Base-by-base conservation (phyloP, 2,888 invertebrate species). In the Aporophyla nigra region DNA sequence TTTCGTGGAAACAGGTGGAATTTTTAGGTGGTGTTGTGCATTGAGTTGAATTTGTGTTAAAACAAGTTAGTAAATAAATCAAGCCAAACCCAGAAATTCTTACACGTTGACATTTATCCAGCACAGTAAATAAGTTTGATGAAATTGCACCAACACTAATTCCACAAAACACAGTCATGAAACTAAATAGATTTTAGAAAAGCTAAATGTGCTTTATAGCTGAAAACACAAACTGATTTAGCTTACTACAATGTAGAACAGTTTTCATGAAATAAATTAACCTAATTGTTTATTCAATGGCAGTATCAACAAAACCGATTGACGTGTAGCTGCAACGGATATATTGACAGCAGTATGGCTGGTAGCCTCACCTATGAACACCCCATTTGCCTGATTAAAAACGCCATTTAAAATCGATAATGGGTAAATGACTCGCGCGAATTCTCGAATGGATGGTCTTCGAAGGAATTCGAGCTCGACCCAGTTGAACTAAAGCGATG, bases 351-450 rank as follows among this genome's bases (percentile, higher is more conserved):
- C 56, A 77, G n/a, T n/a, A 51, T 33, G 56, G n/a, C 54, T 59
- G 21, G 24, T 24, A 53, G 56, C 61, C 53, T 71, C 68, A 76
- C 76, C 69, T 84, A 65, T 56, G 53, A 65, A 77, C 65, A 80
- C 62, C 43, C 70, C 81, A 83, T 84, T 84, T 76, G 67, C 68
- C 68, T 83, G 74, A 70, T 82, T 83, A 84, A 84, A 81, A 84
- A 84, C 77, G 27, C 76, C 56, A 77, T 84, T 84, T 68, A 66
- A 71, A 83, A 84, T 83, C 84, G 77, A 83, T 83, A 81, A 77
- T 71, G 59, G 77, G 33, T 68, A 84, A 83, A 84, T 83, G 83
- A 81, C 81, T 84, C 59, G 81, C 56, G 68, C 46, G 61, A 84
- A 81, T 82, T 72, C 61, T 83, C 77, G 63, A 84, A 73, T 63